Conservation (phyloP, 1,140 invertebrate species). For the Cotesia typhae region DNA sequence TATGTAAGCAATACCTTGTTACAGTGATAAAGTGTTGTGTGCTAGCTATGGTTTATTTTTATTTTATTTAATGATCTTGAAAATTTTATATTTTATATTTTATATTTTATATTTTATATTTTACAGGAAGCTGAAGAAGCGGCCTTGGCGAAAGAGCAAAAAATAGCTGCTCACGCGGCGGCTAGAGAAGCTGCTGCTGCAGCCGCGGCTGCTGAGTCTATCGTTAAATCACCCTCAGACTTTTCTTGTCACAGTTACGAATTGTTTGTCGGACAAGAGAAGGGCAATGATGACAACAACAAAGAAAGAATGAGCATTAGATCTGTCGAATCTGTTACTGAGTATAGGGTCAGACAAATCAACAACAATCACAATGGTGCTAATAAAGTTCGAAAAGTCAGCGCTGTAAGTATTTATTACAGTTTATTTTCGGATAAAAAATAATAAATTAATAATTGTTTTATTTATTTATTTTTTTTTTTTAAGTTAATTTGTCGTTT, state of each 20-base stretch:
- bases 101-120: constrained; percentile 32
- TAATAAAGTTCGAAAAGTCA: constrained; percentile 86
- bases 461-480: no score
- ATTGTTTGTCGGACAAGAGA: constrained; percentile 86
- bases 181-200: constrained; percentile 69
- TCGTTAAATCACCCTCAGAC: constrained; percentile 86
- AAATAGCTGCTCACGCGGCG: constrained; percentile 75
- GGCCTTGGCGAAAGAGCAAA: constrained; percentile 77
- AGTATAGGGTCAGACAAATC: constrained; percentile 73
- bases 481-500: no score
- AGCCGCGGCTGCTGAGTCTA: constrained; percentile 68
- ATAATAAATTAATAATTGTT: no score
- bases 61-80: constrained; percentile 16
- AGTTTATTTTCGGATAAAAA: constrained; percentile 5
- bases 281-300: constrained; percentile 85
- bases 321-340: constrained; percentile 87
- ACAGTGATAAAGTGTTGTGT: background rate
- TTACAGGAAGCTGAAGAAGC: constrained; percentile 83
- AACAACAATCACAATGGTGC: constrained; percentile 63
- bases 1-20: no score
- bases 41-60: background rate
- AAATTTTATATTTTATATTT: background rate
- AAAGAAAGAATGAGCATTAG: constrained; percentile 90
- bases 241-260: constrained; percentile 91
- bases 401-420: constrained; percentile 77